A percentile compares a stretch with the other conserved stretches of the same genome.
phyloP scores from a whole-genome alignment of 2,113 vertebrate species.

The Eudyptes chrysolophus region DNA sequence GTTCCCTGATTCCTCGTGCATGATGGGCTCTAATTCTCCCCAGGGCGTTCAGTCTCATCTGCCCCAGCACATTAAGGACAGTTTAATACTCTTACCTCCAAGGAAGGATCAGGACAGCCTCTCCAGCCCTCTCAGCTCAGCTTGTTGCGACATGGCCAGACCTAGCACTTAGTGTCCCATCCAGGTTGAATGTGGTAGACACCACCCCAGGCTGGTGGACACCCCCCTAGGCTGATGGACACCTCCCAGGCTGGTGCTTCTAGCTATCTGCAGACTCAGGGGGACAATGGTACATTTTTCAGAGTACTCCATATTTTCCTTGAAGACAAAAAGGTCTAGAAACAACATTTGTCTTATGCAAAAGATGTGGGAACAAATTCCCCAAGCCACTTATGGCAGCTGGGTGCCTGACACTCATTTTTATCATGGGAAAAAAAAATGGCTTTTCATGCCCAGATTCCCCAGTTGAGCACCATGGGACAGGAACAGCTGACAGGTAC shows the following conservation, averaged over 20 bases:
- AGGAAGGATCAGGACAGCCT: neutral
- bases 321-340: neutral
- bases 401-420: neutral
- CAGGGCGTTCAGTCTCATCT: neutral
- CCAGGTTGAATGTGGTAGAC: neutral
- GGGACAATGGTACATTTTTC: accelerated
- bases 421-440: neutral
- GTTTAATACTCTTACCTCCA: neutral
- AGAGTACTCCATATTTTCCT: neutral
- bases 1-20: accelerated
- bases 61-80: neutral
- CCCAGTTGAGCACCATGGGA: neutral
- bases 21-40: neutral
- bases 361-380: neutral
- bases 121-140: neutral
- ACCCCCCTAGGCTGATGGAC: neutral
- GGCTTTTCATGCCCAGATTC: neutral
- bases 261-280: neutral
- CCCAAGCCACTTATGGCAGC: neutral
- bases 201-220: neutral
- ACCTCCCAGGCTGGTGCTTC: neutral
- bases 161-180: neutral
- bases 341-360: neutral
- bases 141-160: neutral
- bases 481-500: neutral